These are phyloP conservation scores for Asteroscopus sphinx DNA, from an alignment of 2,888 invertebrate species.

Conservation along the genomic window DNA sequence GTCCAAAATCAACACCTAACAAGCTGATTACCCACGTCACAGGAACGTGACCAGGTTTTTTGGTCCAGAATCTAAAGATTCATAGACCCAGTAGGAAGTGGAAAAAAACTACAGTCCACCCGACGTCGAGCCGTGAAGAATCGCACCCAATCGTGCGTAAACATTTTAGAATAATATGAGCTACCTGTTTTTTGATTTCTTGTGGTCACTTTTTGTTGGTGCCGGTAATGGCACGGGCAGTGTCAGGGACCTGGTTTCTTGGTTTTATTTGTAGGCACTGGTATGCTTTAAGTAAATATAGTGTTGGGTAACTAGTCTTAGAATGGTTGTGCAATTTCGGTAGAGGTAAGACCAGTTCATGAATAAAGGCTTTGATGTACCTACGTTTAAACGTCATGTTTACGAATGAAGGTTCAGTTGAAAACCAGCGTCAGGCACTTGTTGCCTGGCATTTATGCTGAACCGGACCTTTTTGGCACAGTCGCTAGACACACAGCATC, in stretches of 20 bases:
- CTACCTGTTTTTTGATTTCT: constrained; percentile 75
- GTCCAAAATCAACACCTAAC: constrained; percentile 66
- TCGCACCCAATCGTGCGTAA: constrained; percentile 65
- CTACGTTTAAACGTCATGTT: background rate
- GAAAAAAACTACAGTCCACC: constrained; percentile 60
- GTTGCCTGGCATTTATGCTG: no score
- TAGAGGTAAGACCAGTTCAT: no score
- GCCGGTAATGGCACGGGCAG: constrained; percentile 62
- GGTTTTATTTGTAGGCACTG: constrained; percentile 26
- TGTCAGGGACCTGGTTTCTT: constrained; percentile 59
- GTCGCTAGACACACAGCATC: no score
- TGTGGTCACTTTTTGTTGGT: constrained; percentile 63
- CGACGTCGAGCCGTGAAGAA: constrained; percentile 73
- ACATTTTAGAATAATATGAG: constrained; percentile 66
- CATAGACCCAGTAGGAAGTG: constrained; percentile 47
- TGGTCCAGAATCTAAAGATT: constrained; percentile 56
- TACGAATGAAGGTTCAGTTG: no score
- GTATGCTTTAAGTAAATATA: constrained; percentile 37
- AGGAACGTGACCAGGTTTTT: constrained; percentile 69
- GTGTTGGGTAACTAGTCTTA: constrained; percentile 14
- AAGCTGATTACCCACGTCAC: constrained; percentile 79
- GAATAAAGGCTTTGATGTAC: background rate
- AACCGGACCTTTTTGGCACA: no score
- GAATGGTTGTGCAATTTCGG: no score
- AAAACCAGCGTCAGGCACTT: no score